Percentiles rank a stretch among this genome's conserved stretches.
Conservation (phyloP, 1,140 invertebrate genomes). For the Cherax destructor region DNA sequence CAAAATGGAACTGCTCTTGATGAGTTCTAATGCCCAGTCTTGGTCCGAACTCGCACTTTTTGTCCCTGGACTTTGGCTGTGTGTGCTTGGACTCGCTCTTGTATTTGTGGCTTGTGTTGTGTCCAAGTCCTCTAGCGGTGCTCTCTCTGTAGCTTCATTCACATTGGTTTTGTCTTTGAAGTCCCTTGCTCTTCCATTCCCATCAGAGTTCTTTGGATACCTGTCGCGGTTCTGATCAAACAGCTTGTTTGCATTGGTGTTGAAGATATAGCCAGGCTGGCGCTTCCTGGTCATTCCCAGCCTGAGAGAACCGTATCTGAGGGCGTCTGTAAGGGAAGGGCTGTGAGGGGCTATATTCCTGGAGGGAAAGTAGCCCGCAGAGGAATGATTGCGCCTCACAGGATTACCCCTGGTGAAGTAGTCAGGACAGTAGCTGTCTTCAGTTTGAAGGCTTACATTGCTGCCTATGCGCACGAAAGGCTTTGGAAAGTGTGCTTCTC, state of each 20-base stretch:
- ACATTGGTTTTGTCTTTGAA: background rate
- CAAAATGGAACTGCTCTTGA: conserved; percentile 50
- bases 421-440: conserved; percentile 22
- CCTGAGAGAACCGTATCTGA: conserved; percentile 41
- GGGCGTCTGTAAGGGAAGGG: conserved; percentile 20
- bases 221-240: conserved; percentile 23
- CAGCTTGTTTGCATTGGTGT: conserved; percentile 16
- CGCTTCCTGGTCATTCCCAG: conserved; percentile 32
- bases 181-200: background rate
- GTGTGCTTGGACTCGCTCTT: conserved; percentile 21
- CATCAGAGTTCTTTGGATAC: background rate
- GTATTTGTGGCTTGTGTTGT: background rate
- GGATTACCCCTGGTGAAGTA: conserved; percentile 24
- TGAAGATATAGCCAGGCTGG: conserved; percentile 32
- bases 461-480: conserved; percentile 47
- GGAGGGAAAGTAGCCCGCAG: conserved; percentile 55
- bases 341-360: conserved; percentile 22
- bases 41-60: conserved; percentile 13
- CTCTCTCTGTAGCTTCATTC: background rate
- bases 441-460: conserved; percentile 40
- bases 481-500: conserved; percentile 39
- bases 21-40: conserved; percentile 51
- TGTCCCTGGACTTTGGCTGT: background rate
- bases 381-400: conserved; percentile 52
- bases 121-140: background rate